These are phyloP conservation scores for Elmis aenea DNA, from an alignment of 2,888 invertebrate species.

Conservation along the genomic window DNA sequence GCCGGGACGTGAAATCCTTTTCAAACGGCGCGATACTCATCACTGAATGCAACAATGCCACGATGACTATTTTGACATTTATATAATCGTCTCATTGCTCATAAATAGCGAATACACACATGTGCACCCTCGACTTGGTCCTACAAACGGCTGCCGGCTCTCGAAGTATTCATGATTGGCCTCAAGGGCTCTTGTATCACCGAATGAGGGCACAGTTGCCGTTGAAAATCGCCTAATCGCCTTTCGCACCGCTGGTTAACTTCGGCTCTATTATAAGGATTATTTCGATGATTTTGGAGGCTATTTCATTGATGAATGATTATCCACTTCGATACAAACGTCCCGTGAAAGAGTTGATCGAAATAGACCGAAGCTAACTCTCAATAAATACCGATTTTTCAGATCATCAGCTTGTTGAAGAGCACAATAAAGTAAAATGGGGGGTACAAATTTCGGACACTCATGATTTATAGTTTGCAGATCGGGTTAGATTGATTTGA, in stretches of 20 bases:
- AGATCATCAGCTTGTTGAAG: too few species aligned
- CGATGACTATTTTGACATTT: slow-evolving; percentile 34
- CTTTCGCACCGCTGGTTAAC: slow-evolving; percentile 16
- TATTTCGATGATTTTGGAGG: slow-evolving; percentile 8
- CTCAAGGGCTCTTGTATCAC: slow-evolving; percentile 28
- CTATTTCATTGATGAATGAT: slow-evolving; percentile 1
- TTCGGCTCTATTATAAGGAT: slow-evolving; percentile 15
- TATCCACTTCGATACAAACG: neutral
- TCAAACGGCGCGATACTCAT: too few species aligned
- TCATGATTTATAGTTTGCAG: too few species aligned
- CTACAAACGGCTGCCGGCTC: slow-evolving; percentile 27
- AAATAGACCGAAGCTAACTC: slow-evolving; percentile 6
- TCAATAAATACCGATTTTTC: slow-evolving; percentile 1
- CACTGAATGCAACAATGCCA: too few species aligned
- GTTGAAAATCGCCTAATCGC: slow-evolving; percentile 24
- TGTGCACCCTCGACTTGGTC: slow-evolving; percentile 30
- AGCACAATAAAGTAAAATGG: too few species aligned
- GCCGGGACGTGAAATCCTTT: too few species aligned
- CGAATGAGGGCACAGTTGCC: slow-evolving; percentile 21
- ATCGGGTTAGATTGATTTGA: too few species aligned
- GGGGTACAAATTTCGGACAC: too few species aligned
- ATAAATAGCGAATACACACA: slow-evolving; percentile 23
- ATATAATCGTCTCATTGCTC: slow-evolving; percentile 25
- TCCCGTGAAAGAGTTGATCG: slow-evolving; percentile 5
- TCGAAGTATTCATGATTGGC: slow-evolving; percentile 29